Conservation (phyloP, 2,113 vertebrate species). For the Cariama cristata region DNA sequence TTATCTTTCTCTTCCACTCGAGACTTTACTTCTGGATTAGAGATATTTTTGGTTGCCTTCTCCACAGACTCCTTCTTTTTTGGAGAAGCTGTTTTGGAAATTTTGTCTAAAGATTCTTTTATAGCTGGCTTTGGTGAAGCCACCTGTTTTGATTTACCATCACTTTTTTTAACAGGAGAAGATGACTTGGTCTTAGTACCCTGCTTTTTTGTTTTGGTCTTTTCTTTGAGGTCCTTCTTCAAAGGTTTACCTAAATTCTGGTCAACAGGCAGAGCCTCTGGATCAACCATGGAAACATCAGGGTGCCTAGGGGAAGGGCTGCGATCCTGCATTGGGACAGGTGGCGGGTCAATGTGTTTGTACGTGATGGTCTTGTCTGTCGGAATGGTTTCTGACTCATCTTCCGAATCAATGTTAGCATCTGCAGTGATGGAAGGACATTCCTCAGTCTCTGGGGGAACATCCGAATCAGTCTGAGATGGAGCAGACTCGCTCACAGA, state of each 20-base stretch:
- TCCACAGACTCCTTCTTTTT: conserved; percentile 87
- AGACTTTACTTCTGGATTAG: conserved; percentile 78
- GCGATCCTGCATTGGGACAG: conserved; percentile 84
- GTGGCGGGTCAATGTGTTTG: conserved; percentile 90
- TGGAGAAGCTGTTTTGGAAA: conserved; percentile 86
- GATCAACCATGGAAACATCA: conserved; percentile 95
- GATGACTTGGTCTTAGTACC: conserved; percentile 87
- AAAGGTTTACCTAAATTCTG: conserved; percentile 87
- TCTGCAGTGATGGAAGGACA: conserved; percentile 97
- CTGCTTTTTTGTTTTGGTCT: conserved; percentile 90
- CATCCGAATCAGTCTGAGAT: conserved; percentile 93
- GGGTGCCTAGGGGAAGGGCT: conserved; percentile 90
- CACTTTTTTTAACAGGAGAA: conserved; percentile 88
- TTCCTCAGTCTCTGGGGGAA: conserved; percentile 93
- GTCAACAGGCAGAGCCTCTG: conserved; percentile 87
- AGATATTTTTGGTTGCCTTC: conserved; percentile 75
- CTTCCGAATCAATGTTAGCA: conserved; percentile 96
- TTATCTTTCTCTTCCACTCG: conserved; percentile 90
- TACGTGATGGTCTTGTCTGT: conserved; percentile 94
- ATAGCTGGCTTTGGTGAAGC: conserved; percentile 83
- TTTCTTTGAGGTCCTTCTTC: conserved; percentile 90
- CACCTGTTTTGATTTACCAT: conserved; percentile 80
- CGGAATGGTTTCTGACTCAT: conserved; percentile 95
- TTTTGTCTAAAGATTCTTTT: conserved; percentile 85
- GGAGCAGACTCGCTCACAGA: conserved; percentile 92